A percentile compares a stretch with the other conserved stretches of the same genome.
phyloP scores from a whole-genome alignment of 1,140 invertebrate species.

The Papilio dardanus region DNA sequence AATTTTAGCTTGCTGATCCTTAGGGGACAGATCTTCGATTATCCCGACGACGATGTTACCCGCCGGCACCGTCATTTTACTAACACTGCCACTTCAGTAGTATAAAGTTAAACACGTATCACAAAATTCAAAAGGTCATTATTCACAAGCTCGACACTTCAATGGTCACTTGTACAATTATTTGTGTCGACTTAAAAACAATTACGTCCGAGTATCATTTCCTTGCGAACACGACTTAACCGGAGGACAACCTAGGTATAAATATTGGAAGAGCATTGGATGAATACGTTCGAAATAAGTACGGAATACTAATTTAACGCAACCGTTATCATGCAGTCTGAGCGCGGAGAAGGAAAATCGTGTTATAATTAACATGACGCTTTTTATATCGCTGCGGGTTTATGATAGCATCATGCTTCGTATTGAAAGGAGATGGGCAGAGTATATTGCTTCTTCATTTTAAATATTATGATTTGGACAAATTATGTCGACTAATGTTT shows the following conservation, averaged over 20 bases:
- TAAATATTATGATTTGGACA: not conserved
- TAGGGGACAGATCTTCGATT: constrained; percentile 26
- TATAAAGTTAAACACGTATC: not conserved
- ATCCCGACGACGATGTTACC: constrained; percentile 28
- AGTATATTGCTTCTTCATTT: not conserved
- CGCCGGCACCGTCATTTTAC: constrained; percentile 33
- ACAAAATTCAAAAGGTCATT: constrained; percentile 20
- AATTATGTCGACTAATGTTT: constrained; percentile 5
- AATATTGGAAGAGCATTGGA: constrained; percentile 27
- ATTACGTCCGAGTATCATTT: constrained; percentile 14
- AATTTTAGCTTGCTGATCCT: constrained; percentile 15
- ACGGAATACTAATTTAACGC: constrained; percentile 14
- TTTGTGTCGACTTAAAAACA: constrained; percentile 1
- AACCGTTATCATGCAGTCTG: constrained; percentile 17
- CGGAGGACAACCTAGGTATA: constrained; percentile 9
- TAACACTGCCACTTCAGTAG: not conserved
- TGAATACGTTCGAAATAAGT: constrained; percentile 20
- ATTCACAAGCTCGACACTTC: not conserved
- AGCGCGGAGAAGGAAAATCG: constrained; percentile 3
- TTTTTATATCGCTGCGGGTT: not conserved
- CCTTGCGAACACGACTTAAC: constrained; percentile 25
- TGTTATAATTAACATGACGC: not conserved
- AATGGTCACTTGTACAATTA: not conserved
- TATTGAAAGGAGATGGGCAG: not conserved
- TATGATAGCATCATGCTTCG: not conserved